Evolutionary conservation across 2,888 invertebrate species (phyloP), one percentile per base, ranked within the genome.

Genomic region (Oscheius myriophilus): DNA sequence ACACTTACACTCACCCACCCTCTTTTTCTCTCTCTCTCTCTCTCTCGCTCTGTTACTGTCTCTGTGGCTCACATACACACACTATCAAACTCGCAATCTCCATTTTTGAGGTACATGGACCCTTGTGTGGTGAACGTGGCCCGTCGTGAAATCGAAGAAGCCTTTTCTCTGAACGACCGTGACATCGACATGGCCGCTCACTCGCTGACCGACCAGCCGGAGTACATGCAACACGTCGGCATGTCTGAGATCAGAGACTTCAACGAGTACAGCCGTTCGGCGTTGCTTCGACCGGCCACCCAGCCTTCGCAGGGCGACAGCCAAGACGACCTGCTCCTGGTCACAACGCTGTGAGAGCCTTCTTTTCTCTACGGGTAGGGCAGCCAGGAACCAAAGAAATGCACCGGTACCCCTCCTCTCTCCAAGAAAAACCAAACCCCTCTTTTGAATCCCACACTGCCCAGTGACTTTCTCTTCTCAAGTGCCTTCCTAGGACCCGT

Each of bases 61-160:
- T n/a, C n/a, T n/a, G n/a, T n/a, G n/a, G n/a, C n/a, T n/a, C n/a
- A n/a, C n/a, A n/a, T n/a, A n/a, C n/a, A n/a, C n/a, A n/a, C n/a
- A n/a, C n/a, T 33, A 33, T 6, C 3, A 33, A 3, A 9, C 33
- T 33, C 9, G 33, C 33, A 18, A 46, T 11, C 46, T 46, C 46
- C 46, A 7, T 46, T 11, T 18, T 68, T 54, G 55, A 77, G 78
- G 41, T 85, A 85, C 67, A 78, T 81, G 68, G 85, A 85, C 62
- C 77, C 77, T 23, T 71, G 77, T 26, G 82, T 85, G 25, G 83
- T 85, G 4, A 83, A 81, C 14, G 85, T 83, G n/a, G 85, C 85
- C 4, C 72, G 84, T 21, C 72, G 85, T 49, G 85, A 85, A 67
- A 75, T 85, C 53, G 85, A 85, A 45, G 85, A 85, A 69, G 81